Base-by-base conservation (phyloP, 2,888 invertebrate genomes). In the Drosophila demipolita region DNA sequence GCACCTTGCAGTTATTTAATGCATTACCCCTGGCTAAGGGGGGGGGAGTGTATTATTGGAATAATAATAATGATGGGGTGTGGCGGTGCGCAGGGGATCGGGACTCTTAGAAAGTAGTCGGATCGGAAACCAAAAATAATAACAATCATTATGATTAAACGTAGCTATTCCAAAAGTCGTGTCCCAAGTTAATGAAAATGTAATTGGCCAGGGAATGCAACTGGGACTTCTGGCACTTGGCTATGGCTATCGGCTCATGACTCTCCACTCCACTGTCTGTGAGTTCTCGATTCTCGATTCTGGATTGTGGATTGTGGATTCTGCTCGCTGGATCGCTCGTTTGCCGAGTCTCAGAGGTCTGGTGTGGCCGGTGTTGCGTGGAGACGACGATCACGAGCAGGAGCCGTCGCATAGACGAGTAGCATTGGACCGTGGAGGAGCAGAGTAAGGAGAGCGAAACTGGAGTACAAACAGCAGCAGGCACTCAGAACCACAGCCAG, bases 71-170 rank as follows among this genome's bases (percentile, higher is more conserved):
- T 73, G 71, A 29, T 6, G 52, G 23, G 45, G 20, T 45, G 55
- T 38, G 23, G 23, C 3, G 35, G 23, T 15, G 60, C 11, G 17
- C 29, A 12, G 62, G 62, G 70, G 58, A 49, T 15, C 65, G 33
- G 61, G 52, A 52, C 74, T 90, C 74, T 90, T 86, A 85, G 83
- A 80, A 83, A 83, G 82, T 62, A 53, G 58, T 63, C 55, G 66
- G 57, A 49, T 50, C 42, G 35, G 57, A 26, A n/a, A 57, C 50
- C 63, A 66, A 73, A 85, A 85, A 86, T 91, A 91, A 92, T 91
- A 92, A 92, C 91, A 92, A 92, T 93, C 92, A 91, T 92, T 92
- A 92, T 93, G 93, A 93, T 93, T 93, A 93, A 93, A 93, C 90
- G 93, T 82, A 83, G 91, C 91, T 90, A 91, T 92, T 92, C 89